Base-by-base conservation (phyloP, 1,140 invertebrate species). In the Heliconius eleuchia region DNA sequence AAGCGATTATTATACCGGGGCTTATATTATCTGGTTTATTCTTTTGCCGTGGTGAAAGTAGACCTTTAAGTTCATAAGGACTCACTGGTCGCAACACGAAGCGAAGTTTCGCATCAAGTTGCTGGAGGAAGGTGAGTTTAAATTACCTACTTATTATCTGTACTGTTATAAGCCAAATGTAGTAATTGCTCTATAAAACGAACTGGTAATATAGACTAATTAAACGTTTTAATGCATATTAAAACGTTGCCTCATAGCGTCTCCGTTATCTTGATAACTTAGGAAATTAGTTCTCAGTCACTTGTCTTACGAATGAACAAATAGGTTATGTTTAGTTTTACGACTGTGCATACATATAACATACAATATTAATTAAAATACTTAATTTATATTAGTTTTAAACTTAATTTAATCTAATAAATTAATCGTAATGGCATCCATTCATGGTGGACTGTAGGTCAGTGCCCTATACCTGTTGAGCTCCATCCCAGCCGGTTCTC, bases 51-150 rank as follows among this genome's bases (percentile, higher is more conserved):
- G 92, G 92, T 92, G 92, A 94, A 94, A 93, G 92, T 92, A 92
- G 86, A 92, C 91, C 92, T 94, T 92, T 89, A 88, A 89, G 91
- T 92, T 92, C 91, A 91, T 91, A 94, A 94, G 92, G 92, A 94
- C 91, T 90, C 86, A 81, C 86, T 81, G 83, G 81, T 85, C 85
- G 89, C 90, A 92, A 91, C 87, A 88, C 86, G 89, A 85, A 88
- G 88, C 89, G 82, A 86, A 83, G 89, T 90, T 91, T 93, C 89
- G 90, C 87, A 84, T 91, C 84, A 87, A 88, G 82, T 91, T 87
- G 88, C 86, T 85, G 89, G 83, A 86, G 60, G 81, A 81, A 91
- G 92, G 91, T 92, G 89, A 92, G 92, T 90, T 86, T 88, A 70
- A 85, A 87, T 86, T 89, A 86, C 86, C 84, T 89, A 88, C 83